Evolutionary conservation across 2,888 invertebrate species (phyloP), one percentile per base, ranked within the genome.

Genomic region (Amiota mariae): DNA sequence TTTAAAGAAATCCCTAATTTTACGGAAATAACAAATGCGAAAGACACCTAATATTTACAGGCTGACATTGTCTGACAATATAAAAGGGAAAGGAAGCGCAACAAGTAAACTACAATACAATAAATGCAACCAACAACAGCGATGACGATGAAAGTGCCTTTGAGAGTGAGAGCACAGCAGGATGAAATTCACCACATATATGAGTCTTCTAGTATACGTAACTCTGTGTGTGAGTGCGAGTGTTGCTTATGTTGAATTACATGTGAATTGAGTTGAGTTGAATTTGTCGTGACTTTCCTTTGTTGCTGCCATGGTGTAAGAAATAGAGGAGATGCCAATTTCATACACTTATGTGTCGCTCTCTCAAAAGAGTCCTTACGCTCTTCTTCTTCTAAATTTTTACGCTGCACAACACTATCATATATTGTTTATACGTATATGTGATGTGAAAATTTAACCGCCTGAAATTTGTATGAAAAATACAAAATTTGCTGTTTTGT

Each of bases 221-320:
- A 70, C 24, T 24, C 56, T 18, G 46, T 75, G n/a, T 54, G 46
- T 36, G 36, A 36, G 51, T 71, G 24, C 11, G 24, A 11, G 46
- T 70, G 46, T 20, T 46, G 57, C n/a, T 20, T 36, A 56, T 57
- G 47, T 36, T 13, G 15, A 51, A 68, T 20, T 68, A 15, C 51
- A 56, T 36, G 36, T 4, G 64, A 24, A 72, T 56, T 68, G 72
- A 77, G 76, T 74, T 77, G 78, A 77, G 67, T 76, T 77, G 76
- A 18, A 18, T 18, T 59, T 59, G 18, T 46, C 46, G 63, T n/a
- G 4, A 13, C 63, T 63, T 15, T 59, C 18, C n/a, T 15, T 57
- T 54, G 54, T n/a, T n/a, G n/a, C n/a, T n/a, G n/a, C n/a, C n/a
- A n/a, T n/a, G n/a, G n/a, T n/a, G n/a, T n/a, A n/a, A n/a, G n/a